Evolutionary conservation across 2,888 invertebrate species (phyloP), one percentile per base, ranked within the genome.

Genomic region (Nomada goodeniana): DNA sequence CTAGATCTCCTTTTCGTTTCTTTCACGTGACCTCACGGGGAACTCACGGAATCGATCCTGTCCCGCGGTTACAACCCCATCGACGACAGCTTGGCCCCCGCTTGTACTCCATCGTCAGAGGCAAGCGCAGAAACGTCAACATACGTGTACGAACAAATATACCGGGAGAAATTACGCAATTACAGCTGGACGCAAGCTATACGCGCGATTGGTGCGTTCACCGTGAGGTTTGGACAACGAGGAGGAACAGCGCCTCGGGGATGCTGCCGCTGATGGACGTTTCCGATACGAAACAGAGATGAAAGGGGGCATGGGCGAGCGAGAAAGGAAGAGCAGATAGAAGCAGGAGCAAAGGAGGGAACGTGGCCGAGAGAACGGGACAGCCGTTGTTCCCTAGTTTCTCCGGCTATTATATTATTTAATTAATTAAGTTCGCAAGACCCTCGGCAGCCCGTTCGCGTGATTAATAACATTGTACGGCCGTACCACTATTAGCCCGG

Each of bases 211-310:
- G 76, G 84, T 82, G 85, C 84, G 87, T 85, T 88, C 79, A 85
- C 83, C 88, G 84, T 78, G 88, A 89, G 89, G 88, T 90, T 89
- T 84, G 90, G 90, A 89, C 89, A 89, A 86, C 86, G 84, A 86
- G 87, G 90, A 89, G 90, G 86, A 92, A 92, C 92, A 92, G 91
- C 91, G 91, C 92, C 92, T 89, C 88, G 82, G 90, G 92, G 92
- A 90, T 89, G 89, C 88, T 91, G 91, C 88, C 82, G 90, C 84
- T 93, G 93, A 93, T 93, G 90, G 93, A 92, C 92, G 92, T 91
- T 91, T 91, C 91, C 91, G 93, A 93, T 93, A 92, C 88, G 87
- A 78, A 84, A 83, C 36, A 36, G 84, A 80, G 82, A 76, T 64
- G 61, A 68, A 83, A 63, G 76, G 65, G 47, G 65, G 47, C 13